These are phyloP conservation scores for Metopolophium dirhodum DNA, from an alignment of 1,140 invertebrate genomes.

Conservation along the genomic window DNA sequence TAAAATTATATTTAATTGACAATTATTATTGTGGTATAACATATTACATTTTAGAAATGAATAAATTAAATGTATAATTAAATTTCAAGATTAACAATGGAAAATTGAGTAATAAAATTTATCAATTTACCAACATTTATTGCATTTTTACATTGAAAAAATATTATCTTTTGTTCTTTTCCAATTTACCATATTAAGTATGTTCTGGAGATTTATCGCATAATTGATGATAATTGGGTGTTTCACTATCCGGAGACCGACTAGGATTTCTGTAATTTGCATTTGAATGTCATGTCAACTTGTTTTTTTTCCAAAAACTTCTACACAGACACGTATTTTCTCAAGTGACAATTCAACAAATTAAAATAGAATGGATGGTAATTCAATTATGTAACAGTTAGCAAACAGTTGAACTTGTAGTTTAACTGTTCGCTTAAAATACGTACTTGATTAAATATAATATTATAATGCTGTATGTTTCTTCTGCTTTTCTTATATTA, in stretches of 20 bases:
- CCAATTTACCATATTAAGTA: not conserved
- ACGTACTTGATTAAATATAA: slow-evolving; percentile 30
- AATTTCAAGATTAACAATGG: not conserved
- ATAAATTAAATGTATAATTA: not conserved
- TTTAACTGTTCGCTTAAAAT: not conserved
- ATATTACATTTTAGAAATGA: not conserved
- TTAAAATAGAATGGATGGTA: not conserved
- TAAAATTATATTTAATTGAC: not conserved
- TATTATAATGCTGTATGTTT: not conserved
- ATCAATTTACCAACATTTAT: not conserved
- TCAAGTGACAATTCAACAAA: slow-evolving; percentile 22
- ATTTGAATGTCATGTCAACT: not conserved
- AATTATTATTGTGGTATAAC: not conserved
- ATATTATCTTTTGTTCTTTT: not conserved
- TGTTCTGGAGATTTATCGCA: not conserved
- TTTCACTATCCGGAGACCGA: not conserved
- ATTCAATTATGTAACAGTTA: slow-evolving; percentile 21
- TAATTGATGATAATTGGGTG: slow-evolving; percentile 11
- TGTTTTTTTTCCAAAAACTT: not conserved
- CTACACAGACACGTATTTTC: not conserved
- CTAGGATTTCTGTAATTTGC: not conserved
- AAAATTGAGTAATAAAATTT: not conserved
- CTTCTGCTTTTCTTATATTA: not conserved
- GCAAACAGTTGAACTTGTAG: not conserved
- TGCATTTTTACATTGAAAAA: not conserved